Evolutionary conservation across 2,888 invertebrate species (phyloP).

Genomic region (Hanleya hanleyi): DNA sequence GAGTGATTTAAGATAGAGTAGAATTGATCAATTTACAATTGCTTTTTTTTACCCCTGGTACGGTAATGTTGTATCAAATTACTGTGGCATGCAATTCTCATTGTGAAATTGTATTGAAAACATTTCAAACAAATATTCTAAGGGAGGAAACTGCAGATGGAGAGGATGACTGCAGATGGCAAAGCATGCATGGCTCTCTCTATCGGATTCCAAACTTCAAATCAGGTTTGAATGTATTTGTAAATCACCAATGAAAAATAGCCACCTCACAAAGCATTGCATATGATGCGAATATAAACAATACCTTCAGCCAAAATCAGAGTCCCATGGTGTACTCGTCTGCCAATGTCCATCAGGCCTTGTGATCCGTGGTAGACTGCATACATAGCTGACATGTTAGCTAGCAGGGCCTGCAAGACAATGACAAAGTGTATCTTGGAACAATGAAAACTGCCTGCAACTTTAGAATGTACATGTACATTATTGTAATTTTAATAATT

Average conservation of each 20-base stretch:
- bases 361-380: slow-evolving; percentile 98
- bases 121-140: no score
- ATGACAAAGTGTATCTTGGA: neutral
- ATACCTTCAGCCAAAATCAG: slow-evolving; percentile 81
- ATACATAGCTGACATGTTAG: slow-evolving; percentile 99
- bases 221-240: neutral
- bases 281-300: neutral
- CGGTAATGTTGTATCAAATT: no score
- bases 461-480: neutral
- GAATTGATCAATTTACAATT: no score
- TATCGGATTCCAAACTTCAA: no score
- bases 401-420: slow-evolving; percentile 82
- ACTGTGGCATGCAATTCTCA: no score
- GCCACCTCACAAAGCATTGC: neutral
- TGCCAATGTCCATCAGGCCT: slow-evolving; percentile 92
- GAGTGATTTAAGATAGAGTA: no score
- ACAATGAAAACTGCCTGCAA: neutral
- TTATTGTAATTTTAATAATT: no score
- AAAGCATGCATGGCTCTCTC: no score
- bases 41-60: no score
- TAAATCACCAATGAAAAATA: neutral
- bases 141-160: no score
- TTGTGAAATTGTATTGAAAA: no score
- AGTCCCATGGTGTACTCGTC: slow-evolving; percentile 89
- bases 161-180: no score